A percentile compares a stretch with the other conserved stretches of the same genome.
Evolutionary conservation across 2,797 vertebrate species (phyloP).

Genomic region (Orientallactaga sibirica): DNA sequence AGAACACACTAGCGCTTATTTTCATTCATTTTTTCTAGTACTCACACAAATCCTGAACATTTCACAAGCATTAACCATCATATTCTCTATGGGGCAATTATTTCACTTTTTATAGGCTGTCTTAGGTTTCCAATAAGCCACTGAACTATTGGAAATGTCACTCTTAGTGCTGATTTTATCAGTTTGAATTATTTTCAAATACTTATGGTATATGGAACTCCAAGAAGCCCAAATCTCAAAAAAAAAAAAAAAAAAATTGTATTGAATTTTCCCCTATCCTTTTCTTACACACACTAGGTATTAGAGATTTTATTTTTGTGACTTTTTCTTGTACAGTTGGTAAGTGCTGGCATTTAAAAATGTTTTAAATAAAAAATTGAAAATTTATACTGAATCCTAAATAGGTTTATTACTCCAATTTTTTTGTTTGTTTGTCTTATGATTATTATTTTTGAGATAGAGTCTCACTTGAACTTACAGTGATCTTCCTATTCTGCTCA

Average conservation of each 20-base stretch:
- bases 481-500: too few species aligned
- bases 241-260: not conserved
- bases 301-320: conserved; percentile 39
- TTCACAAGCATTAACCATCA: not conserved
- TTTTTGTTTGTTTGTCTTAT: not conserved
- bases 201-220: not conserved
- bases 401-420: not conserved
- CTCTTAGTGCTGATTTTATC: conserved; percentile 3
- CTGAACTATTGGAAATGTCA: not conserved
- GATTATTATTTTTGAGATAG: not conserved
- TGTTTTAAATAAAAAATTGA: conserved; percentile 55
- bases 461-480: too few species aligned
- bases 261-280: conserved; percentile 40
- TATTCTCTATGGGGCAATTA: not conserved
- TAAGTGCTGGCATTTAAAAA: conserved; percentile 30
- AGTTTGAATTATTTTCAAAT: conserved; percentile 47
- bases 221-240: conserved; percentile 1
- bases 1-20: not conserved
- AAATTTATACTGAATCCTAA: not conserved
- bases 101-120: not conserved
- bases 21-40: not conserved
- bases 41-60: not conserved
- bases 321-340: conserved; percentile 27
- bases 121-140: conserved; percentile 18
- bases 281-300: not conserved